phyloP scores from a whole-genome alignment of 2,888 invertebrate genomes.

The Myopa tessellatipennis region DNA sequence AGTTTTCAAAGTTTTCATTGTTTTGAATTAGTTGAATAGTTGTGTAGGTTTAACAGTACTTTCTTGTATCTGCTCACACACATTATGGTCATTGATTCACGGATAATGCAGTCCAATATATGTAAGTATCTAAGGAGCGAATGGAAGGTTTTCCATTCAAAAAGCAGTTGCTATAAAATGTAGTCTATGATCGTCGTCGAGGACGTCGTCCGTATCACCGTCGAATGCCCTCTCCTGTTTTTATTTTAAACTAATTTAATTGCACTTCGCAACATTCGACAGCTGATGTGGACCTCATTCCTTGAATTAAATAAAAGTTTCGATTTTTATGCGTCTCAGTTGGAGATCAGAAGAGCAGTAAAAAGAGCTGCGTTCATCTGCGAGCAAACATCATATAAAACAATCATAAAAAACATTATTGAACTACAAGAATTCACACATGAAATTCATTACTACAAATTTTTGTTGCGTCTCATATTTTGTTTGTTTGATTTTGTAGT shows the following conservation, averaged over 20 bases:
- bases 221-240: background rate
- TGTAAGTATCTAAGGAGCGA: too few relatives aligned
- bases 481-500: background rate
- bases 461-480: too few relatives aligned
- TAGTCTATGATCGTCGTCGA: background rate
- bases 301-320: constrained; percentile 10
- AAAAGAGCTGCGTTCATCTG: background rate
- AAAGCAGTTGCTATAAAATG: too few relatives aligned
- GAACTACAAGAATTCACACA: background rate
- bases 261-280: background rate
- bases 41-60: too few relatives aligned
- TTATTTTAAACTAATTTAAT: constrained; percentile 14
- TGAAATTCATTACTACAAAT: background rate
- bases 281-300: background rate
- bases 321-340: background rate
- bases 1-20: too few relatives aligned
- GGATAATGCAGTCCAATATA: too few relatives aligned
- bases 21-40: too few relatives aligned
- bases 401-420: constrained; percentile 3
- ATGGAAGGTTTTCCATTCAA: too few relatives aligned
- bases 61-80: too few relatives aligned
- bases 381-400: background rate
- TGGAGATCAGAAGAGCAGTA: constrained; percentile 7
- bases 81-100: too few relatives aligned
- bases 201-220: background rate